Percentiles rank a stretch among this genome's conserved stretches.
phyloP scores from a whole-genome alignment of 2,888 invertebrate genomes.

The Himalopsyche tibetana region DNA sequence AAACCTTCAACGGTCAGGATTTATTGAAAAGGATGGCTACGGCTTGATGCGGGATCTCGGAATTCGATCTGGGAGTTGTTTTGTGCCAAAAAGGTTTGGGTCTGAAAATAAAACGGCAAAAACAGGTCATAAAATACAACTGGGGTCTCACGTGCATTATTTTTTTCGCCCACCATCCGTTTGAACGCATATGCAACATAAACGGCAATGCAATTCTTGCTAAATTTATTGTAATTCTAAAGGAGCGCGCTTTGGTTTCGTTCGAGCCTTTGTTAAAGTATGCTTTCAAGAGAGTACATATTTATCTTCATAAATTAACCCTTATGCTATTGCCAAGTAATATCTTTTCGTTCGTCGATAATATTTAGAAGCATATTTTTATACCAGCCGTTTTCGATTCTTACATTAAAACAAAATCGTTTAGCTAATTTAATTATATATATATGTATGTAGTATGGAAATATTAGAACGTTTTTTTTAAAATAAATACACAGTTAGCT shows the following conservation, averaged over 20 bases:
- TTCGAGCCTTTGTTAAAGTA: background rate
- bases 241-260: background rate
- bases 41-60: constrained; percentile 47
- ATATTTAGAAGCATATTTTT: no score
- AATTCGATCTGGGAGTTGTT: constrained; percentile 49
- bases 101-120: constrained; percentile 46
- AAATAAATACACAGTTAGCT: no score
- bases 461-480: no score
- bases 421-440: no score
- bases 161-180: constrained; percentile 34
- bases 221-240: constrained; percentile 1
- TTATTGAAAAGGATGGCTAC: constrained; percentile 53
- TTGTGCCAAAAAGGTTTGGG: constrained; percentile 51
- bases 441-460: no score
- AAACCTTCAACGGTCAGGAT: constrained; percentile 44
- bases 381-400: no score
- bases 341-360: no score
- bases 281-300: background rate
- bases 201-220: background rate
- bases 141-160: background rate
- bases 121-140: constrained; percentile 48
- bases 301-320: background rate
- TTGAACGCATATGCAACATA: background rate
- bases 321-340: background rate
- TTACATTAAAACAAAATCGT: no score